These are phyloP conservation scores for Marcusenius ussheri DNA, from an alignment of 2,113 vertebrate species.

Conservation along the genomic window DNA sequence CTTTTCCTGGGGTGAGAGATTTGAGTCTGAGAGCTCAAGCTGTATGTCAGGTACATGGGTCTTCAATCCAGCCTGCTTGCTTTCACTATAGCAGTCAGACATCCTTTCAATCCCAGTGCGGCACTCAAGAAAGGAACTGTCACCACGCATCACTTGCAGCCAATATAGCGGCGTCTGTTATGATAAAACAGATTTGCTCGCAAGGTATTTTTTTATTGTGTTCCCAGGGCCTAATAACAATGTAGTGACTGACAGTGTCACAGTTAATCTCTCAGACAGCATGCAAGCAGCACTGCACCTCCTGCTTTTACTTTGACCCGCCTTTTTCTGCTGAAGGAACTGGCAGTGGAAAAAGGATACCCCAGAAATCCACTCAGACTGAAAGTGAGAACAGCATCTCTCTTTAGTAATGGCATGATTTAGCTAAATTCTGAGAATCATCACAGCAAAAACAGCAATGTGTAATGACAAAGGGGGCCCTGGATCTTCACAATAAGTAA, in stretches of 20 bases:
- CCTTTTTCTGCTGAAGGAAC: background rate
- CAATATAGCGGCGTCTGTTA: background rate
- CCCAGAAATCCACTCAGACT: background rate
- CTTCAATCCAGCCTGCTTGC: background rate
- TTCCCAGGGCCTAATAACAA: background rate
- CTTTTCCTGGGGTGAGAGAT: background rate
- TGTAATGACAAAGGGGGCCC: background rate
- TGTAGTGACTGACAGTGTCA: background rate
- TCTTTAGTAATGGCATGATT: background rate
- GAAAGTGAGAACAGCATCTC: background rate
- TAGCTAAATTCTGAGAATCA: background rate
- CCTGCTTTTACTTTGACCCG: background rate
- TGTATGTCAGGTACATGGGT: background rate
- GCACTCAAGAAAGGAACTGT: background rate
- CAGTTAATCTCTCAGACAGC: background rate
- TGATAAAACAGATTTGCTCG: constrained; percentile 4
- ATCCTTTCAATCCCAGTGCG: background rate
- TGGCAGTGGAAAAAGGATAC: background rate
- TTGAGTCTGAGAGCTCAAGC: background rate
- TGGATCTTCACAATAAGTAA: background rate
- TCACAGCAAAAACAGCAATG: background rate
- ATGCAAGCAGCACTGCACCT: background rate
- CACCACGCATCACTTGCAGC: background rate
- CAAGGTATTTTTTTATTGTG: background rate
- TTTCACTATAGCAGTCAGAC: background rate